Base-by-base conservation (phyloP, 92 coral and sea anemone genomes). In the Zoanthus sansibaricus region DNA sequence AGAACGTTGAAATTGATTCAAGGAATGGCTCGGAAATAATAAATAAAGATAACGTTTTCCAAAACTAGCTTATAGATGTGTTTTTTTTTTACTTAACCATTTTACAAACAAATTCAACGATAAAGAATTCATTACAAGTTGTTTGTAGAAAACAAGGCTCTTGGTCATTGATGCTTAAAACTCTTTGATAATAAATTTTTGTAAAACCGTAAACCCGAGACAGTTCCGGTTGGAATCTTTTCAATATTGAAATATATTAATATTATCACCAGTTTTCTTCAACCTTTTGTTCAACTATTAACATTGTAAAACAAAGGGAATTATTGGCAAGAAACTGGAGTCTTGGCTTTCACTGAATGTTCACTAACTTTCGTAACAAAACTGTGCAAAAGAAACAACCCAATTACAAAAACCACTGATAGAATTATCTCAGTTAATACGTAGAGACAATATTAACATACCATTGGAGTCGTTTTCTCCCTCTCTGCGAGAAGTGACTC, bases 401-500 rank as follows among this genome's bases (percentile, higher is more conserved):
- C 3, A 58, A 78, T 7, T 25, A 17, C 10, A 62, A 62, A n/a
- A 71, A 37, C 83, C 20, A 59, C 66, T 59, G 71, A 37, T 42
- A 56, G 14, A 45, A 59, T 58, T 78, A 58, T 33, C 71, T 32
- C 54, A 15, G 46, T 46, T 44, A 66, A 70, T 13, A 68, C 8
- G 33, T 10, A 31, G 74, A 17, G 1, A 12, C 46, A 17, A 62
- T 14, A 20, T 66, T 20, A 25, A 64, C 85, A 45, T 80, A 80
- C 85, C 85, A 62, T 80, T 14, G 85, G 64, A 20, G 62, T 21
- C 4, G 73, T 9, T 21, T 80, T 64, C 42, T 80, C 85, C 46
- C 62, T 66, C 42, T 80, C 85, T 13, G 52, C 74, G 20, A 80
- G 85, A 21, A 80, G 85, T 15, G 85, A 80, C n/a, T 80, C 85